These are phyloP conservation scores for Drosophila guanche DNA, from an alignment of 1,140 invertebrate species.

Conservation along the genomic window DNA sequence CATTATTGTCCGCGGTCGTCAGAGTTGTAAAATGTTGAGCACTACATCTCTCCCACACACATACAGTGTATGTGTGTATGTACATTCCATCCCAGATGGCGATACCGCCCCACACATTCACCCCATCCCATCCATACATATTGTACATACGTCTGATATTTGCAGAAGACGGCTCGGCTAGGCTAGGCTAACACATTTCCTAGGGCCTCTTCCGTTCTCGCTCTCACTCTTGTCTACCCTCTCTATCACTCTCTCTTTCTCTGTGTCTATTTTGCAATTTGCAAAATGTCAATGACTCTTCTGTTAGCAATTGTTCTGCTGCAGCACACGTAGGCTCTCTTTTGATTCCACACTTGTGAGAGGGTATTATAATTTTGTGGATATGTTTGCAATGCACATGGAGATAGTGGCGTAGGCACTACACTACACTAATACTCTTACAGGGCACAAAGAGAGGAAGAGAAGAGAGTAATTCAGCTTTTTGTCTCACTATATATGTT, in stretches of 20 bases:
- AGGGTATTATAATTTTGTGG: no score
- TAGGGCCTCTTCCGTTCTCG: slow-evolving; percentile 15
- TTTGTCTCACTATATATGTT: no score
- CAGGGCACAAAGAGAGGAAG: no score
- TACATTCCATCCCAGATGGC: neutral
- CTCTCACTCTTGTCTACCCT: slow-evolving; percentile 1
- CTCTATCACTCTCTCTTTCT: slow-evolving; percentile 12
- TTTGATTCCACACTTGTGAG: no score
- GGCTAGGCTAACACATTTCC: slow-evolving; percentile 26
- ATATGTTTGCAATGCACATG: no score
- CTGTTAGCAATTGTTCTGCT: slow-evolving; percentile 38
- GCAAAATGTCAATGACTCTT: slow-evolving; percentile 73
- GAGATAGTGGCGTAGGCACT: no score
- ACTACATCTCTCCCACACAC: neutral
- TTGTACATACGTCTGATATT: slow-evolving; percentile 3
- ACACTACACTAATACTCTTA: no score
- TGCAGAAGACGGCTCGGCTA: slow-evolving; percentile 52
- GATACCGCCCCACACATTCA: neutral
- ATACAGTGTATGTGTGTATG: slow-evolving; percentile 8
- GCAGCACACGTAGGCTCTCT: slow-evolving; percentile 16
- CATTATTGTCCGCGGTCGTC: slow-evolving; percentile 19
- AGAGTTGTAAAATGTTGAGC: slow-evolving; percentile 25
- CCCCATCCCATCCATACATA: no score
- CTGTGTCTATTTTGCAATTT: slow-evolving; percentile 41
- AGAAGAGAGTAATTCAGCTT: no score